phyloP scores from a whole-genome alignment of 2,113 vertebrate species.

The Beaufortia kweichowensis region DNA sequence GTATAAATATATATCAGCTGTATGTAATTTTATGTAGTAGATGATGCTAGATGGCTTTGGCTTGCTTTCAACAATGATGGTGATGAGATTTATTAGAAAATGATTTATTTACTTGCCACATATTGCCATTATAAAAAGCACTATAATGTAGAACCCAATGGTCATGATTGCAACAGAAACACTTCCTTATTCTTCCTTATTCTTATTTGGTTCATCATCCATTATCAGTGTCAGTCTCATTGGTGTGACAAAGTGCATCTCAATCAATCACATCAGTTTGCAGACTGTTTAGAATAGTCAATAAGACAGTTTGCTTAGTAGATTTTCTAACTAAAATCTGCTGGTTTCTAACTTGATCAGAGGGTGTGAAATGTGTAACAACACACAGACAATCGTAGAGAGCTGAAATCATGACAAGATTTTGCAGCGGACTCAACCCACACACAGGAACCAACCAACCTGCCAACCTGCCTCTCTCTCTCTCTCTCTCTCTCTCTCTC shows the following conservation, averaged over 20 bases:
- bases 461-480: constrained; percentile 14
- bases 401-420: constrained; percentile 36
- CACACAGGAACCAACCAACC: constrained; percentile 16
- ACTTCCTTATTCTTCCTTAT: too few relatives aligned
- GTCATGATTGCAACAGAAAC: too few relatives aligned
- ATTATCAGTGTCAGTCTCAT: neutral
- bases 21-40: neutral
- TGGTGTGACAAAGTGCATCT: neutral
- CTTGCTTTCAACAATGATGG: too few relatives aligned
- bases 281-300: neutral
- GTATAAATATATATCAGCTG: neutral
- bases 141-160: too few relatives aligned
- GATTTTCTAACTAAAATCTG: constrained; percentile 1
- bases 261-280: neutral
- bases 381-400: constrained; percentile 29
- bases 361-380: constrained; percentile 25
- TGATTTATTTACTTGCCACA: too few relatives aligned
- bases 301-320: neutral
- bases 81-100: too few relatives aligned
- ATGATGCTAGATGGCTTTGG: neutral
- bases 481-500: constrained; percentile 17
- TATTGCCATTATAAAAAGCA: too few relatives aligned
- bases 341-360: constrained; percentile 18
- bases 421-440: constrained; percentile 48
- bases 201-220: too few relatives aligned